Conservation (phyloP, 2,113 vertebrate genomes). For the Oplegnathus fasciatus region DNA sequence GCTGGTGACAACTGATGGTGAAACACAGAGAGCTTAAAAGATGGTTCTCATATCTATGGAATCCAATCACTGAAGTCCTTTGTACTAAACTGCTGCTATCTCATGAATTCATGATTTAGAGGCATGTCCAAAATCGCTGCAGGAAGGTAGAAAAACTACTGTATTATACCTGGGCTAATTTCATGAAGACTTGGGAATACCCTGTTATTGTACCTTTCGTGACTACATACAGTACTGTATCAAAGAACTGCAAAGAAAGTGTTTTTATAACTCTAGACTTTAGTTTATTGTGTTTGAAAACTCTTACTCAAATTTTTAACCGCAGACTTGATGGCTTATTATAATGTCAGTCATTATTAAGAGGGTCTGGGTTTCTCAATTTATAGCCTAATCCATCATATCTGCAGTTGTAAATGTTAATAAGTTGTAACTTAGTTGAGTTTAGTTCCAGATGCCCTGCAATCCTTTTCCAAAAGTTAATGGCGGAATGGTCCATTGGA, state of each 20-base stretch:
- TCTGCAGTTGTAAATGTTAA: background rate
- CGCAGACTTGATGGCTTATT: background rate
- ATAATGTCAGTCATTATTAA: background rate
- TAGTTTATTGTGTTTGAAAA: background rate
- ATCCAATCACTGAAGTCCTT: background rate
- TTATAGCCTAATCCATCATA: background rate
- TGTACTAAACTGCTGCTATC: background rate
- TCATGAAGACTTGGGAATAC: background rate
- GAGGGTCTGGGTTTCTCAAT: background rate
- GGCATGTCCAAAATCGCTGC: background rate
- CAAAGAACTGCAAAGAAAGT: too few species aligned
- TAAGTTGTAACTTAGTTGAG: background rate
- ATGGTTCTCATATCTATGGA: background rate
- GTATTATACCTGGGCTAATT: slow-evolving; percentile 9
- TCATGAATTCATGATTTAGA: background rate
- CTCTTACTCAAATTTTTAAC: background rate
- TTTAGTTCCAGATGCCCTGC: background rate
- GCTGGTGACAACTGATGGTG: slow-evolving; percentile 3
- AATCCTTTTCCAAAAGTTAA: background rate
- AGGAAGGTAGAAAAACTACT: background rate
- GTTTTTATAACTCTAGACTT: background rate
- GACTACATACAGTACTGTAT: background rate
- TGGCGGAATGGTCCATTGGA: background rate
- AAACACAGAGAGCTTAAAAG: background rate
- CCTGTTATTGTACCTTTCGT: background rate